Evolutionary conservation across 2,113 vertebrate genomes (phyloP), one percentile per base, ranked within the genome.

Genomic region (Euleptes europaea): DNA sequence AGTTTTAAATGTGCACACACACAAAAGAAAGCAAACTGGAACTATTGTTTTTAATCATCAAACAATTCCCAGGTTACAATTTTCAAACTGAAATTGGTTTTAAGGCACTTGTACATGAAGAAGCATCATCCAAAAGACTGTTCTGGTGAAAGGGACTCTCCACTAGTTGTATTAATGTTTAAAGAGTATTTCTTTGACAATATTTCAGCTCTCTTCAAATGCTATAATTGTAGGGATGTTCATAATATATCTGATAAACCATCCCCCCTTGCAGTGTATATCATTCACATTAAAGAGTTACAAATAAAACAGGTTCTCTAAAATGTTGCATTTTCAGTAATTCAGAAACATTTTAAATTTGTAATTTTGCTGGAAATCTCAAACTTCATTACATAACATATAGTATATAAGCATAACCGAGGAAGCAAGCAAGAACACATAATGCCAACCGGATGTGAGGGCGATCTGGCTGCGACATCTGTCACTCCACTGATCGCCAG

Each of bases 21-120:
- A n/a, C n/a, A n/a, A 33, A 38, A 77, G 33, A 38, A 26, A 26
- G 7, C 49, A 75, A 51, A 44, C 71, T 26, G 83, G 75, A 54
- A 2, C 40, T 4, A 12, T n/a, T 12, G 9, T 67, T 33, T 67
- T n/a, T 57, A 57, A 57, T 57, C 19, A 4, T 57, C 54, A 57
- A 57, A 67, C 66, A 67, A 17, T 21, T 75, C 73, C 35, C 31
- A 49, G 74, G 54, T 35, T 5, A 65, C 10, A 42, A 13, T 49
- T 66, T 86, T n/a, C 76, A 82, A 79, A 85, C 28, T 71, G 82
- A 69, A 51, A 80, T 2, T 33, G 23, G 49, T 8, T 80, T 33
- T 65, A 19, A 31, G 10, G 40, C 66, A 47, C 70, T n/a, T 33
- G 13, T 70, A 23, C n/a, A 57, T 35, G 17, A 77, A 77, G 35